phyloP scores from a whole-genome alignment of 2,888 invertebrate species.

The Corythucha ciliata region DNA sequence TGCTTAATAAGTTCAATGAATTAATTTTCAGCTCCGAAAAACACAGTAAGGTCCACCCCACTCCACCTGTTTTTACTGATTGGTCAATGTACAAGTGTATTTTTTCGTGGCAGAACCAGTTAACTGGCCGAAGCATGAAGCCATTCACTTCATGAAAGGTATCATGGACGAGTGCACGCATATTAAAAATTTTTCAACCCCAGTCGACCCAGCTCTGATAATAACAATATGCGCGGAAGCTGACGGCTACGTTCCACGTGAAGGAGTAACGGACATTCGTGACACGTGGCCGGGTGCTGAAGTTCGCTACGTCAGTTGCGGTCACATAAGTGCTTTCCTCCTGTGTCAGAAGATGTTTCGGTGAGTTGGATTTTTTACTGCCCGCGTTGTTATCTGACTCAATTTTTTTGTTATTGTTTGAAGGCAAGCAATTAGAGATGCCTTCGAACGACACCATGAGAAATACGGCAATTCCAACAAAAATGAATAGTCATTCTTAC shows the following conservation, averaged over 20 bases:
- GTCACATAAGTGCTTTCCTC: conserved; percentile 83
- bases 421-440: conserved; percentile 66
- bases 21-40: no score
- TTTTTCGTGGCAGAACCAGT: no score
- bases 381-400: background rate
- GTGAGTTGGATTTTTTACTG: conserved; percentile 43
- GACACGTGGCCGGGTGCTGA: conserved; percentile 91
- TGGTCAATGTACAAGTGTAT: no score
- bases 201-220: conserved; percentile 76
- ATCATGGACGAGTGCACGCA: conserved; percentile 99
- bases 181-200: conserved; percentile 80
- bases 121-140: conserved; percentile 46
- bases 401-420: conserved; percentile 37
- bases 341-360: conserved; percentile 79
- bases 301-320: conserved; percentile 76
- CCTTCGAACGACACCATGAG: conserved; percentile 50
- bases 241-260: conserved; percentile 84
- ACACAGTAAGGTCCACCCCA: no score
- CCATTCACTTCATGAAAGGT: conserved; percentile 88
- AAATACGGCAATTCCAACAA: no score
- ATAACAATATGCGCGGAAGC: conserved; percentile 83
- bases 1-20: no score
- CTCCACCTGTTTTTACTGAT: no score
- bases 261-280: conserved; percentile 68
- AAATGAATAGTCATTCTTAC: no score